Conservation (phyloP, 2,113 vertebrate species). For the Alligator sinensis region DNA sequence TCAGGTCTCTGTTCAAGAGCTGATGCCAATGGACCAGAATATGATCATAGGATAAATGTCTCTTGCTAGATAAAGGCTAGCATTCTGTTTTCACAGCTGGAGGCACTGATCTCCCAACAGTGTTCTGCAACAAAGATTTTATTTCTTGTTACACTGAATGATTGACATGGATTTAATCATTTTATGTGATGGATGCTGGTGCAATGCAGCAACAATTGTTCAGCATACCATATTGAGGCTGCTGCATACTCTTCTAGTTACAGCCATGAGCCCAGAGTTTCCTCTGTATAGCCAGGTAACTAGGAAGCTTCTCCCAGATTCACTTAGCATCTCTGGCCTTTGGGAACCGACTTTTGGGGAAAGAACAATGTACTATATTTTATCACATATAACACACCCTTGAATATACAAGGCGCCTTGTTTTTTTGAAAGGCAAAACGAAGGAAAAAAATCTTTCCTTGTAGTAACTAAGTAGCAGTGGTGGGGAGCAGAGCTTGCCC, state of each 20-base stretch:
- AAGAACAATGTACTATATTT: neutral
- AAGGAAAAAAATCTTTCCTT: no score
- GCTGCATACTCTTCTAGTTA: neutral
- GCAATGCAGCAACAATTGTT: slow-evolving; percentile 54
- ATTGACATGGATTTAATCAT: neutral
- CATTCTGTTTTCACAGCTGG: neutral
- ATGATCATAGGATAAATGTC: neutral
- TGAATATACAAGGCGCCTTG: no score
- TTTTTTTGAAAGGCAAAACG: no score
- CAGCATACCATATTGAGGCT: neutral
- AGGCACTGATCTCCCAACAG: neutral
- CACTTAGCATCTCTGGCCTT: neutral
- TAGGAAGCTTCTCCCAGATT: neutral
- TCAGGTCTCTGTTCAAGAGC: neutral
- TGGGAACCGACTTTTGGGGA: accelerated
- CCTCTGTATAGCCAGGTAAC: neutral
- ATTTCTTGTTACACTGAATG: accelerated
- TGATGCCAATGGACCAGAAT: neutral
- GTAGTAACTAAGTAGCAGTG: no score
- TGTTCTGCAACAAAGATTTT: neutral
- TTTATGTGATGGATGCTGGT: slow-evolving; percentile 22
- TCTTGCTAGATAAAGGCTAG: neutral
- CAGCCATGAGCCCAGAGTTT: neutral
- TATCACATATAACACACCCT: no score
- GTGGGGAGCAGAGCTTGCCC: no score